Conservation (phyloP, 2,888 invertebrate genomes). For the Platerodrilus igneus region DNA sequence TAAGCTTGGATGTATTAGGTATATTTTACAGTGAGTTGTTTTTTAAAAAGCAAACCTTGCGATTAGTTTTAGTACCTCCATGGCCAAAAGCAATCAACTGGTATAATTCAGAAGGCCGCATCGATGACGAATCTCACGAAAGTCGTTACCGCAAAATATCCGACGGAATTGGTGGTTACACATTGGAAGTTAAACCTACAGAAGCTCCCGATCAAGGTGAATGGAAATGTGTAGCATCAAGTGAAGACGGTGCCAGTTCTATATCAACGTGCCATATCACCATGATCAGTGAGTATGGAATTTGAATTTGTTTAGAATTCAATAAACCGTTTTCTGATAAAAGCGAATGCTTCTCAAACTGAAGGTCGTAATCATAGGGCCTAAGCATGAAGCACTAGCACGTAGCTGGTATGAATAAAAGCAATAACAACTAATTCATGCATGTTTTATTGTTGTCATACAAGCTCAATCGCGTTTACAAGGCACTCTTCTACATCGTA, state of each 20-base stretch:
- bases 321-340: neutral
- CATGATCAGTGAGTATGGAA: conserved; percentile 65
- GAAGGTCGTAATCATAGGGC: too few species aligned
- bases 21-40: conserved; percentile 28
- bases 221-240: conserved; percentile 85
- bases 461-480: too few species aligned
- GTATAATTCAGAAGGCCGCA: conserved; percentile 79
- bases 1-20: conserved; percentile 73
- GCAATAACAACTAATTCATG: too few species aligned
- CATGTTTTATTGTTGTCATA: too few species aligned
- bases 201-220: conserved; percentile 82
- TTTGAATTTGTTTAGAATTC: neutral
- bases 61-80: conserved; percentile 61
- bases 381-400: too few species aligned
- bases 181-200: conserved; percentile 68
- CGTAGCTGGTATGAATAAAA: too few species aligned
- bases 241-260: conserved; percentile 68
- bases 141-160: conserved; percentile 68
- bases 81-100: conserved; percentile 80
- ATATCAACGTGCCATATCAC: conserved; percentile 69
- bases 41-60: conserved; percentile 1
- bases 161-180: conserved; percentile 78
- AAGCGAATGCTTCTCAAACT: too few species aligned
- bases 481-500: too few species aligned
- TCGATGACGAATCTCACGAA: conserved; percentile 55